These are phyloP conservation scores for Sebastiscus tertius DNA, from an alignment of 2,797 vertebrate genomes.

Conservation along the genomic window DNA sequence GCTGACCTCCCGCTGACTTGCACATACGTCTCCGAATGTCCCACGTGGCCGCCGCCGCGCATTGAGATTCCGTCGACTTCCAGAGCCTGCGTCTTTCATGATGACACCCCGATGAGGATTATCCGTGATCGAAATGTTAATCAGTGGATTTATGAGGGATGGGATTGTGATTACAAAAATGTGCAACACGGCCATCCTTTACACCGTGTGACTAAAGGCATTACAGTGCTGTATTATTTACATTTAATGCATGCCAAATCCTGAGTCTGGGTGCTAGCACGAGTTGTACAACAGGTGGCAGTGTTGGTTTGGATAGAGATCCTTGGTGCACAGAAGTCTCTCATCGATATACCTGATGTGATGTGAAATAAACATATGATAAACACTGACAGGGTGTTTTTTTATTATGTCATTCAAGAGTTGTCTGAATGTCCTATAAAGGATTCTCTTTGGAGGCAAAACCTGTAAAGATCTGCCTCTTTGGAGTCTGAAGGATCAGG, in stretches of 20 bases:
- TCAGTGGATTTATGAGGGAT: conserved; percentile 23
- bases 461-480: not conserved
- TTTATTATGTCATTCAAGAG: not conserved
- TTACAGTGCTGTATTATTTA: conserved; percentile 22
- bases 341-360: not conserved
- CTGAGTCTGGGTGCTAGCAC: not conserved
- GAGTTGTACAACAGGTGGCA: conserved; percentile 60
- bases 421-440: not conserved
- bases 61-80: conserved; percentile 4
- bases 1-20: conserved; percentile 20
- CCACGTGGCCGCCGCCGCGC: not conserved
- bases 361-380: conserved; percentile 12
- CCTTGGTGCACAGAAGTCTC: not conserved
- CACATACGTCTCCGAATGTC: not conserved
- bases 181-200: conserved; percentile 22
- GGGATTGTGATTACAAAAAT: conserved; percentile 24
- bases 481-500: not conserved
- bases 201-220: conserved; percentile 27
- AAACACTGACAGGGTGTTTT: conserved; percentile 5
- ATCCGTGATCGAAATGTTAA: conserved; percentile 42
- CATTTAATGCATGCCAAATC: not conserved
- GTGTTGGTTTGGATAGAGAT: conserved; percentile 42
- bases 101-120: conserved; percentile 21
- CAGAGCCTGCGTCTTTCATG: not conserved
- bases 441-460: not conserved